A percentile compares a stretch with the other conserved stretches of the same genome.
Conservation (phyloP, 2,113 vertebrate species). For the Pao palembangensis region DNA sequence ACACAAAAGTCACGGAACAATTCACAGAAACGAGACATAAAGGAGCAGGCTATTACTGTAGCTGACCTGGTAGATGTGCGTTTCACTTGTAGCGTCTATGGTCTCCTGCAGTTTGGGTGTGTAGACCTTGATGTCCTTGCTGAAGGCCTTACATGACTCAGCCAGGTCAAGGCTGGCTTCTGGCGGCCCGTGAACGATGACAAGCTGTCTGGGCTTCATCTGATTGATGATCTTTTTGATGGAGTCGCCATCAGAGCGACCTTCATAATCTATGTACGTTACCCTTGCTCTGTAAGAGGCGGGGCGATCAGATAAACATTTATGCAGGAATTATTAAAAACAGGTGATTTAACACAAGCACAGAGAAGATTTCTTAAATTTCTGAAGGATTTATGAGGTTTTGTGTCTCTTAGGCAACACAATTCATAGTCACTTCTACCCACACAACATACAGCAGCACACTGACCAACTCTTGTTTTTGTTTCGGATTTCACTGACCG, state of each 20-base stretch:
- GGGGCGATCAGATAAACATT: not conserved
- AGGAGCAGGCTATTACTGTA: not conserved
- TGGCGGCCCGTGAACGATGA: slow-evolving; percentile 93
- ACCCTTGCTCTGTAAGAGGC: slow-evolving; percentile 82
- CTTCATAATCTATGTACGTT: slow-evolving; percentile 97
- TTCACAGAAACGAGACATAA: not conserved
- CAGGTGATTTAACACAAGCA: not conserved
- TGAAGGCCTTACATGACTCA: slow-evolving; percentile 94
- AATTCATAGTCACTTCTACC: no score
- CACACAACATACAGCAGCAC: no score
- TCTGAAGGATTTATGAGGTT: no score
- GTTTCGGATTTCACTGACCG: slow-evolving; percentile 77
- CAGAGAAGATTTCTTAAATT: not conserved
- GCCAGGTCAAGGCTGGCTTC: slow-evolving; percentile 94
- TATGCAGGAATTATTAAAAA: not conserved
- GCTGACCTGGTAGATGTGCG: slow-evolving; percentile 96
- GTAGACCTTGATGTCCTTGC: slow-evolving; percentile 98
- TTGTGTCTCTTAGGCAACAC: no score
- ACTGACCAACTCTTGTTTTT: no score
- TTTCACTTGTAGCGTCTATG: slow-evolving; percentile 95
- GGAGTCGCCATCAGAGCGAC: slow-evolving; percentile 96
- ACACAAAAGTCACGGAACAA: not conserved
- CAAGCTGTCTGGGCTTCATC: slow-evolving; percentile 94
- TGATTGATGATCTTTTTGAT: slow-evolving; percentile 99
- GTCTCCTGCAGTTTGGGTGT: slow-evolving; percentile 96